phyloP scores from a whole-genome alignment of 2,113 vertebrate genomes.

The Aspidoscelis tigris region DNA sequence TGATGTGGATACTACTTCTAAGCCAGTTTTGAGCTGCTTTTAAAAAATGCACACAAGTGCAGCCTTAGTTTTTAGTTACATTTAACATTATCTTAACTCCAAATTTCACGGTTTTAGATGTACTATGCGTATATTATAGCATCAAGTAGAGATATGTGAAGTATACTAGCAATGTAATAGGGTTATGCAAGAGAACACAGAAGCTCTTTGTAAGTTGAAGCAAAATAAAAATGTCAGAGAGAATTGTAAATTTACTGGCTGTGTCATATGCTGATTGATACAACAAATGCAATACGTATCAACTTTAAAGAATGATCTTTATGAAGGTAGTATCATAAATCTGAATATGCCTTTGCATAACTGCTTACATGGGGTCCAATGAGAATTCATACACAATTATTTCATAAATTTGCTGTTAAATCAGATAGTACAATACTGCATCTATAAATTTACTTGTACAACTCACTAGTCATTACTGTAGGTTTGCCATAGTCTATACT shows the following conservation, averaged over 20 bases:
- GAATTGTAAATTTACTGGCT: slow-evolving; percentile 74
- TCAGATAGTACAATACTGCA: slow-evolving; percentile 39
- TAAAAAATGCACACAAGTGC: too few relatives aligned
- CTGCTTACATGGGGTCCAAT: slow-evolving; percentile 78
- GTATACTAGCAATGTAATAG: slow-evolving; percentile 67
- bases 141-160: slow-evolving; percentile 73
- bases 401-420: slow-evolving; percentile 81
- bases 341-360: slow-evolving; percentile 75
- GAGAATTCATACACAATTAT: slow-evolving; percentile 87
- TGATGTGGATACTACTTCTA: neutral
- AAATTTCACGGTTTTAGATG: slow-evolving; percentile 63
- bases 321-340: slow-evolving; percentile 74
- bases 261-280: slow-evolving; percentile 73
- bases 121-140: slow-evolving; percentile 54
- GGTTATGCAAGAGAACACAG: slow-evolving; percentile 49
- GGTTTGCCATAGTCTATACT: too few relatives aligned
- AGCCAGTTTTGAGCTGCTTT: too few relatives aligned
- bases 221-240: slow-evolving; percentile 73
- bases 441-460: slow-evolving; percentile 73
- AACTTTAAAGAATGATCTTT: slow-evolving; percentile 79
- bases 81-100: slow-evolving; percentile 60
- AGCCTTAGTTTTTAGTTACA: slow-evolving; percentile 12
- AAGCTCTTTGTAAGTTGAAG: slow-evolving; percentile 67
- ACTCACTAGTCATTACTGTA: slow-evolving; percentile 57
- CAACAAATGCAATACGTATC: slow-evolving; percentile 77